Base-by-base conservation (phyloP, 2,113 vertebrate genomes). In the Turdus rufiventris region DNA sequence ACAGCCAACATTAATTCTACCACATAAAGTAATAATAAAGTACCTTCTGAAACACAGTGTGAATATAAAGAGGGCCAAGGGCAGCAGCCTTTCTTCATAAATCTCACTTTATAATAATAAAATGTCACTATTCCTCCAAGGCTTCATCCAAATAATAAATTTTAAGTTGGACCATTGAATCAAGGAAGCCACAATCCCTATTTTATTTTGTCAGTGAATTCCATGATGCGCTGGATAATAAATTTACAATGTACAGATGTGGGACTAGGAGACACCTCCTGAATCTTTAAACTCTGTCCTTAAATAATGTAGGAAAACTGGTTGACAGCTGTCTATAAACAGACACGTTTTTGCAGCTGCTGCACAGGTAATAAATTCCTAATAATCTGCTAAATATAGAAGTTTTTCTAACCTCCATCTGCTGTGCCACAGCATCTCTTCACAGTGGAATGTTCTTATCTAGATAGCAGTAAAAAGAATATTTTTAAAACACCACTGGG, bases 91-190 rank as follows among this genome's bases (percentile, higher is more conserved):
- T 78, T 82, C 58, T 47, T 85, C 77, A 57, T 75, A 94, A 85
- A 91, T 89, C 77, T 94, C 29, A 68, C 58, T 92, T 81, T 53
- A 68, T 85, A 94, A 94, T 85, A 82, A 89, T 74, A 78, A 89
- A 71, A 84, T 2, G 14, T 79, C 71, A 70, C 45, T 72, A 19
- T 87, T 87, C 80, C 85, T 87, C 57, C 19, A 33, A 81, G 73
- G 48, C 31, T 95, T 89, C 48, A 88, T 86, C 80, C 76, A 89
- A 89, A n/a, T 79, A 92, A 91, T 89, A 85, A 82, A 87, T 87
- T 85, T 73, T 81, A 78, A 79, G 40, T 70, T 91, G 77, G 45
- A 18, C 65, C 33, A 63, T 6, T 87, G 77, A 71, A 83, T 91
- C 28, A 50, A 82, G 73, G 53, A 89, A 82, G 62, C 19, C 66